Evolutionary conservation across 2,888 invertebrate genomes (phyloP), one percentile per base, ranked within the genome.

Genomic region (Adelphocoris suturalis): DNA sequence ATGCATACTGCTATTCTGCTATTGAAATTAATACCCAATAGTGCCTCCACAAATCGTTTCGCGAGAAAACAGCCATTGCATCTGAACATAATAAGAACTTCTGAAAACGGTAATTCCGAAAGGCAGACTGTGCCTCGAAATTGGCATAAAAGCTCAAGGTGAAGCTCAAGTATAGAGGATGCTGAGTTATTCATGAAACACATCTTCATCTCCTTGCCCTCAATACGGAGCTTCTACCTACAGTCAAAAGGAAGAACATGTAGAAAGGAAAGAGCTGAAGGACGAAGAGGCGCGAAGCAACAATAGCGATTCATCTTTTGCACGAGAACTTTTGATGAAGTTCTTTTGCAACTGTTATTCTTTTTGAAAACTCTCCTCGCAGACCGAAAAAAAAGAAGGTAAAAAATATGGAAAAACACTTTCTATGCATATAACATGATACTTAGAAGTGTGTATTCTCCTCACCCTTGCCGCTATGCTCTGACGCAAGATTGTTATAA

Each of bases 171-270:
- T 61, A 61, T 11, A 52, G 5, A 52, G 52, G 61, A 61, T 19
- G 61, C 19, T 61, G 61, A 9, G 61, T 61, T 61, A 61, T 61
- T 61, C 61, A 61, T 19, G 61, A 61, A 61, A 61, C n/a, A 61
- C 61, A 61, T 61, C 61, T 61, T 61, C 61, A n/a, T 61, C 61
- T 61, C 61, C 9, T 9, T 9, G 61, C 9, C 37, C 61, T 61
- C 61, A 19, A 16, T 61, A n/a, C 61, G 9, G 19, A n/a, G 61
- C n/a, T n/a, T 9, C 61, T 19, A 61, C n/a, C n/a, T 61, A 19
- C 13, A 52, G 52, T 52, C 52, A 61, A 61, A 61, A 61, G 61
- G 19, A 61, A 14, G 61, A 61, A 61, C 9, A 9, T 16, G 19
- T 19, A 19, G n/a, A 61, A 61, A 19, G 61, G n/a, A 19, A 19